Evolutionary conservation across 2,888 invertebrate species (phyloP), one percentile per base, ranked within the genome.

Genomic region (Acleris literana): DNA sequence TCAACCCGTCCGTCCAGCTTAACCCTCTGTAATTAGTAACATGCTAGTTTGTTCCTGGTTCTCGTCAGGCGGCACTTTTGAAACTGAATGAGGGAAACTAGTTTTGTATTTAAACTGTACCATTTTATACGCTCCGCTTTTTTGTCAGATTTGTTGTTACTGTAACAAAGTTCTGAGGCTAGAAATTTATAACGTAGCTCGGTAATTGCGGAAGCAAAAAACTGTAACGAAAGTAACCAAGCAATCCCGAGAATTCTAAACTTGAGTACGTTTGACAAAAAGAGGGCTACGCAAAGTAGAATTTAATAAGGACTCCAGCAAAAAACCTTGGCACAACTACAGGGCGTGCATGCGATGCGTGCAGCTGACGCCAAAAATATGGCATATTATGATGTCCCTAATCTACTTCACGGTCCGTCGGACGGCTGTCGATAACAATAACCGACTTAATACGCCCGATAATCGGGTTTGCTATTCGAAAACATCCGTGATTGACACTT

Each of bases 401-500:
- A 91, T 91, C 90, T 90, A 88, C 86, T 91, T 88, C 86, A 90
- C 86, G 89, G 86, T 87, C 76, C 84, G 85, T 73, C 82, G 87
- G 84, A 79, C 84, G 83, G 82, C 86, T 87, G 90, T 87, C 91
- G 89, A 88, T 90, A 89, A 92, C 89, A 92, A 92, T 92, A 90
- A 90, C 87, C 81, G 88, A 90, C 90, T 91, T 91, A 92, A 92
- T 92, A 90, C 83, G 82, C 85, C 84, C 88, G 90, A 90, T 92
- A 92, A 92, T 92, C 91, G 92, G 88, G 89, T 92, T 90, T 86
- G 85, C 89, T 90, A 90, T 92, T 90, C 85, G 86, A 85, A 88
- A 89, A 89, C 87, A 87, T 89, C 84, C 77, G 86, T 92, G 92
- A 92, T 92, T 92, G 92, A 92, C 92, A 91, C 88, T 86, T 91